These are phyloP conservation scores for Corythornis vintsioides DNA, from an alignment of 2,113 vertebrate species.

Conservation along the genomic window DNA sequence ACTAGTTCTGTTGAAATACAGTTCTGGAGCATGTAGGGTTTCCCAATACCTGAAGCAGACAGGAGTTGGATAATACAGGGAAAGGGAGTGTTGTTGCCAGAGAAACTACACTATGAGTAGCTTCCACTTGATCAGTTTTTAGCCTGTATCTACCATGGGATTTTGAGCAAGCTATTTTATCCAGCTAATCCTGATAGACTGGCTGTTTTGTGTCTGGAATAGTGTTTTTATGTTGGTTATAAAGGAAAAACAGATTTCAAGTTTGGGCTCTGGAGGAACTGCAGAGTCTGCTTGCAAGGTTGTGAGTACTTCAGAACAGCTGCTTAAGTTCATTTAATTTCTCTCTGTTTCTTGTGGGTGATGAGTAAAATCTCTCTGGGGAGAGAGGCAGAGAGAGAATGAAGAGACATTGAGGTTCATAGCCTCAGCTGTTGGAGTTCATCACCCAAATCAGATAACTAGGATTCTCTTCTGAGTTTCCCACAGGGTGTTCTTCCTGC, in stretches of 20 bases:
- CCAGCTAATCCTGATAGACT: background rate
- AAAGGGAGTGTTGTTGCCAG: background rate
- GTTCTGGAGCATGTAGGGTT: background rate
- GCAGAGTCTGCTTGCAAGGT: background rate
- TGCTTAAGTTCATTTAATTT: constrained; percentile 38
- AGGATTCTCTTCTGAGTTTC: constrained; percentile 63
- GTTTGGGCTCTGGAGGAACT: background rate
- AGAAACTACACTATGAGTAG: background rate
- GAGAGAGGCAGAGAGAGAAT: constrained; percentile 20
- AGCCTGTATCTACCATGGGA: background rate
- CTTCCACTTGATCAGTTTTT: background rate
- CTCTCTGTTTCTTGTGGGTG: constrained; percentile 59
- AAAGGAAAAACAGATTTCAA: background rate
- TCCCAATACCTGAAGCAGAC: background rate
- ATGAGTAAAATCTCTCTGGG: constrained; percentile 52
- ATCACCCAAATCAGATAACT: constrained; percentile 64
- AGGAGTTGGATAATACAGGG: background rate
- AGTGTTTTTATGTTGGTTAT: background rate
- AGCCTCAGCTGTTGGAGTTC: constrained; percentile 71
- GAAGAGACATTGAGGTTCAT: constrained; percentile 52
- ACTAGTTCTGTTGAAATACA: background rate
- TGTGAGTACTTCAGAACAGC: constrained; percentile 49
- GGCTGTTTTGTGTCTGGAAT: background rate
- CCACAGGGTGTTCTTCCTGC: constrained; percentile 15
- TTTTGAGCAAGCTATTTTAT: background rate